Percentiles rank a stretch among this genome's conserved stretches.
phyloP scores from a whole-genome alignment of 2,888 invertebrate genomes.

The Ischnus inquisitorius region DNA sequence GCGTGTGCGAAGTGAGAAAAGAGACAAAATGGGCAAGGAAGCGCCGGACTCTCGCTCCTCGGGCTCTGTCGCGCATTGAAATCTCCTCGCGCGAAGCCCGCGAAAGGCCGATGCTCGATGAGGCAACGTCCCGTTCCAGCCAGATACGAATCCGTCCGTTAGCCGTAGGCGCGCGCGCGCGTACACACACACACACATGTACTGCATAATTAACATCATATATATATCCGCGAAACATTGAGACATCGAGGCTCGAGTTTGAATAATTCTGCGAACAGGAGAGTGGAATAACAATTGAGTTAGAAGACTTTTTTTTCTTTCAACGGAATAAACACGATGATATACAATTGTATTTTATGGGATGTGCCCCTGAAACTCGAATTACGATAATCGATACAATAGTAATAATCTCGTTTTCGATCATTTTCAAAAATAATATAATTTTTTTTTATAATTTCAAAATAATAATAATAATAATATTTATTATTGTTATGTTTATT shows the following conservation, averaged over 20 bases:
- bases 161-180: conserved; percentile 7
- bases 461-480: too few relatives aligned
- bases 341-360: neutral
- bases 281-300: neutral
- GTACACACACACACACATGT: conserved; percentile 9
- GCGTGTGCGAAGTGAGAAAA: conserved; percentile 11
- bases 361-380: too few relatives aligned
- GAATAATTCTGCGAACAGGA: neutral
- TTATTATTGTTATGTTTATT: too few relatives aligned
- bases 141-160: conserved; percentile 44
- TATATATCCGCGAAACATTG: conserved; percentile 1
- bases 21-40: conserved; percentile 11
- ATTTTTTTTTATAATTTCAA: too few relatives aligned
- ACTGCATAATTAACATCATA: conserved; percentile 10
- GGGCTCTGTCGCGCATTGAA: conserved; percentile 29
- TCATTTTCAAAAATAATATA: too few relatives aligned
- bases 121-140: conserved; percentile 66
- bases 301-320: neutral
- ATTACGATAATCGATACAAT: too few relatives aligned
- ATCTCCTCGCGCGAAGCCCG: conserved; percentile 42
- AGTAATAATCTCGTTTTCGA: too few relatives aligned
- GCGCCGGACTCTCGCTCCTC: neutral
- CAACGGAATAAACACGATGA: neutral
- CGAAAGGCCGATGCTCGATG: conserved; percentile 67
- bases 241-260: neutral